Conservation (phyloP, 1,140 invertebrate species). For the Linepithema humile region DNA sequence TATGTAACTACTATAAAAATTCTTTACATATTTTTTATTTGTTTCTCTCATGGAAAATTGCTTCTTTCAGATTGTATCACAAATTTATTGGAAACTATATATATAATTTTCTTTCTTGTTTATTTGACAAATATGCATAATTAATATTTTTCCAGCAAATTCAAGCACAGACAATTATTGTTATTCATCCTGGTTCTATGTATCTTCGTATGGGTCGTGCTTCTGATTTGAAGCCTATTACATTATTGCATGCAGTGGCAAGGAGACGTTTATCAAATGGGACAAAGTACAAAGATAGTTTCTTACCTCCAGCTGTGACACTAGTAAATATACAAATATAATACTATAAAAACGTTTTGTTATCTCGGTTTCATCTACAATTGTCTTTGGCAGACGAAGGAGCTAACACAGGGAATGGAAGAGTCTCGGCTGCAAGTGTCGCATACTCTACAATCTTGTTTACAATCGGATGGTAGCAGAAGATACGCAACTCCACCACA, state of each 20-base stretch:
- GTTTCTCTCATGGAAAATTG: too few species aligned
- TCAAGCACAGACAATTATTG: slow-evolving; percentile 92
- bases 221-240: slow-evolving; percentile 94
- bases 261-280: slow-evolving; percentile 86
- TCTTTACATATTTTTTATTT: too few species aligned
- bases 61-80: too few species aligned
- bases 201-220: slow-evolving; percentile 95
- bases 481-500: slow-evolving; percentile 94
- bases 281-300: slow-evolving; percentile 87
- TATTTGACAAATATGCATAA: neutral
- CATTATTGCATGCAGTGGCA: slow-evolving; percentile 94
- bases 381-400: slow-evolving; percentile 84
- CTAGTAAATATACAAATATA: slow-evolving; percentile 76
- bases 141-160: slow-evolving; percentile 85
- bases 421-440: slow-evolving; percentile 92
- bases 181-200: slow-evolving; percentile 97
- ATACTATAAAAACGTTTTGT: neutral
- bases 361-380: slow-evolving; percentile 5
- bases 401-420: slow-evolving; percentile 91
- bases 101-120: neutral
- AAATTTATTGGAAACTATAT: slow-evolving; percentile 5
- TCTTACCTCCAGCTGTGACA: slow-evolving; percentile 87
- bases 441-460: slow-evolving; percentile 92
- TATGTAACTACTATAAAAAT: too few species aligned
- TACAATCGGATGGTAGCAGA: slow-evolving; percentile 92